Base-by-base conservation (phyloP, 2,797 vertebrate species). In the Sebastes dallii region DNA sequence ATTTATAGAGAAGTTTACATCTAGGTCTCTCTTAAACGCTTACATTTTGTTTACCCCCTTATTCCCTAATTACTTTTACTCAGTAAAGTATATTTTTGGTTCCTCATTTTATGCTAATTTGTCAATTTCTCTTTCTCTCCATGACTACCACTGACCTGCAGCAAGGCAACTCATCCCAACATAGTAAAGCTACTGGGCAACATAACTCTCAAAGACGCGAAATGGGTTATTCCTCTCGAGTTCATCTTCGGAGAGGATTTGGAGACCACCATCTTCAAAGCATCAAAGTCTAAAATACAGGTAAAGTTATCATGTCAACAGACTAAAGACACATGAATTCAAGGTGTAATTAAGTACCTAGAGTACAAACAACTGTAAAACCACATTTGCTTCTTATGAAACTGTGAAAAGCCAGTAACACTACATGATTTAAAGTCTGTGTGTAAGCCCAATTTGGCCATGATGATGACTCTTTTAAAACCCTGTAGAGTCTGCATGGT, bases 201-300 rank as follows among this genome's bases (percentile, higher is more conserved):
- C 25, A 94, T 95, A 7, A 92, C 60, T 25, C 60, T 93, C 20
- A 74, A 60, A 77, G 87, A 93, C 0, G 81, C 82, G 1, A 95
- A 91, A 85, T 96, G 95, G 95, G 61, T 95, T 42, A 95, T 96
- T 86, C 95, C 95, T 36, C 64, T 96, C 4, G 95, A 96, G 89
- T 96, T 96, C 20, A 90, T 96, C 75, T 93, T 92, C 6, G 95
- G 95, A 56, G 95, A 96, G 62, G 95, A 96, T 70, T 85, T 96
- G 8, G 95, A 96, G 86, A 96, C 91, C 10, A 94, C 94, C 66
- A 95, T 96, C 82, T 96, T 96, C 82, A 89, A 91, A 9, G 20
- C 84, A 32, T 32, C 90, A 68, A 92, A 81, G 34, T 96, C 95
- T 25, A 95, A 94, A 92, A 92, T 96, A 91, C 87, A 82, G 92